Base-by-base conservation (phyloP, 2,797 vertebrate genomes). In the Cyclopterus lumpus region DNA sequence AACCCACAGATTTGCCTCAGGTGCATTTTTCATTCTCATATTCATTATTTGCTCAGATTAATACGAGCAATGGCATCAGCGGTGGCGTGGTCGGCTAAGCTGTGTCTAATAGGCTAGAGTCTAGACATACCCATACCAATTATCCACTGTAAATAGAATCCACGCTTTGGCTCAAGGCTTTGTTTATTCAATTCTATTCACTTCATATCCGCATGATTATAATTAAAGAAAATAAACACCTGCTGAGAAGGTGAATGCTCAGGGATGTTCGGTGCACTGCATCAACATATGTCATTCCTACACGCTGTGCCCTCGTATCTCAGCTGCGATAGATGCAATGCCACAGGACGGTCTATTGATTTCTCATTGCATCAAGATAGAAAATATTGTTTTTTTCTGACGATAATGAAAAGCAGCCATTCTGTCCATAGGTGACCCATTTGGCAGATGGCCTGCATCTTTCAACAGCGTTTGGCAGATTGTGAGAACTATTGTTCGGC, bases 71-170 rank as follows among this genome's bases (percentile, higher is more conserved):
- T 81, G 91, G 81, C 83, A 92, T 94, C 89, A 82, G 88, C 80
- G 63, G 76, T 58, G 73, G 87, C 71, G 83, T 89, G 91, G 77
- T 82, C 65, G 72, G 85, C 90, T 93, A 94, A 95, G 93, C 93
- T 94, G 90, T 92, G 92, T 94, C 93, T 94, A 95, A 95, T 94
- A 93, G 92, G 89, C 92, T 92, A 3, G 92, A 89, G 93, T 93
- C 93, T 93, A 92, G 93, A 92, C 91, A 83, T 83, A 79, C 93
- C 92, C 92, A 88, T 92, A 89, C 92, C 94, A 95, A 95, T 95
- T 95, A 95, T 88, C 89, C 92, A 93, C 90, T 93, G 93, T 94
- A 95, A 95, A 95, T 94, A 95, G 88, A 94, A 94, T 89, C 86
- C 79, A 83, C 83, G 85, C 92, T 92, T 92, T 88, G 84, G 91